Evolutionary conservation across 2,888 invertebrate species (phyloP), one percentile per base, ranked within the genome.

Genomic region (Sycophila texana): DNA sequence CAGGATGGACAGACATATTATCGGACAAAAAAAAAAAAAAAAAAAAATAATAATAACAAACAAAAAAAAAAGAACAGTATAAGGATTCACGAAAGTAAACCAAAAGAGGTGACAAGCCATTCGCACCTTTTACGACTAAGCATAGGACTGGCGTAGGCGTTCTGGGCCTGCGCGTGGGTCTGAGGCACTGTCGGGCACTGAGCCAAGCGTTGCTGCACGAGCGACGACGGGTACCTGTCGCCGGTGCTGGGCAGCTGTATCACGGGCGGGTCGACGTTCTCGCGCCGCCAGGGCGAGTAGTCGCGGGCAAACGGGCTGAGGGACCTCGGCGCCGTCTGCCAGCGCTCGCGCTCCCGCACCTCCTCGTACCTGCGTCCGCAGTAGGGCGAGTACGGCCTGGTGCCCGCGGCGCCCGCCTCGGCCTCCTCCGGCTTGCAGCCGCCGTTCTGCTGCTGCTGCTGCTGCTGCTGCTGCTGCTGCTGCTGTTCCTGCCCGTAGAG

Each of bases 231-330:
- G 87, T 88, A 80, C 86, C 87, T 47, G 86, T 88, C 74, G 86
- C 86, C 80, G 86, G n/a, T 49, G n/a, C 49, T 14, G 12, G 83
- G 82, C 26, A 87, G 84, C 75, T 88, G 90, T 75, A 88, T 84
- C n/a, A 90, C 89, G 10, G 90, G 90, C 10, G 90, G 90, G 84
- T 90, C 90, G 26, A 90, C 90, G 73, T 90, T 90, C 77, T 90
- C 90, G 26, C 90, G 85, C 67, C 90, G 86, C 90, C 90, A 90
- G 1, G 90, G 90, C 39, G 90, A 90, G 80, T 90, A 90, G 78
- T 90, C 90, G n/a, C 90, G 83, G 3, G 89, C 84, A 68, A 89
- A 89, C 2, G 90, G 90, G 68, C 90, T 90, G 53, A 89, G 76
- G 0, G 90, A 90, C 68, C 90, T 85, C 14, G 87, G 86, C 0